Percentiles rank a stretch among this genome's conserved stretches.
Conservation (phyloP, 2,888 invertebrate genomes). For the Dolichomitus sp. region DNA sequence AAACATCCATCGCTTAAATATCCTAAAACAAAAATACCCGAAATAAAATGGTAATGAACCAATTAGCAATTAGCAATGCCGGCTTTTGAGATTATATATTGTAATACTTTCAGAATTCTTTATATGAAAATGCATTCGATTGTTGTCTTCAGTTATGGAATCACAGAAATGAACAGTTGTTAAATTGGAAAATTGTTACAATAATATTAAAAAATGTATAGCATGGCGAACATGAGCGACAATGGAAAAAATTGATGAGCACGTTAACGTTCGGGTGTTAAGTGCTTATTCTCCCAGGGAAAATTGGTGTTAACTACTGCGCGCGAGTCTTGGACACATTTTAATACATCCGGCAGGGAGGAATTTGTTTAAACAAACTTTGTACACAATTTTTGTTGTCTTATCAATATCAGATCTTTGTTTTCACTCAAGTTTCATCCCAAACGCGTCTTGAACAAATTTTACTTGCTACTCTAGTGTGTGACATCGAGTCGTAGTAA, state of each 20-base stretch:
- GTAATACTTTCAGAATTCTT: no score
- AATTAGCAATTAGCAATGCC: no score
- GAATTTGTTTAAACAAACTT: background rate
- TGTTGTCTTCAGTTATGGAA: no score
- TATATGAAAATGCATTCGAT: no score
- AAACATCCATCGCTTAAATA: no score
- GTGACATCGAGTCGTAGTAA: background rate
- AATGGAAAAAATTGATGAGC: conserved; percentile 76
- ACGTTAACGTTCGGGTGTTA: conserved; percentile 80
- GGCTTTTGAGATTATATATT: no score
- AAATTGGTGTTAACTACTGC: conserved; percentile 82
- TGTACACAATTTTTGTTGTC: background rate
- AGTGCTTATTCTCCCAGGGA: conserved; percentile 80
- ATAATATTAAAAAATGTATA: background rate
- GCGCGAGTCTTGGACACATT: conserved; percentile 58
- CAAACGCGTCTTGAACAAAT: background rate
- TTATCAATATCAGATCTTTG: background rate
- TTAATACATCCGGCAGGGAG: no score
- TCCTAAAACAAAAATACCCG: no score
- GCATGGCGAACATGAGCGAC: conserved; percentile 67
- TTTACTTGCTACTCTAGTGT: background rate
- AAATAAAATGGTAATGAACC: no score
- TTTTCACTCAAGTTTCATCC: background rate
- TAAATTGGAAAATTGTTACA: no score
- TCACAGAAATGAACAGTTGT: no score